phyloP scores from a whole-genome alignment of 2,797 vertebrate species.

The Valencia hispanica region DNA sequence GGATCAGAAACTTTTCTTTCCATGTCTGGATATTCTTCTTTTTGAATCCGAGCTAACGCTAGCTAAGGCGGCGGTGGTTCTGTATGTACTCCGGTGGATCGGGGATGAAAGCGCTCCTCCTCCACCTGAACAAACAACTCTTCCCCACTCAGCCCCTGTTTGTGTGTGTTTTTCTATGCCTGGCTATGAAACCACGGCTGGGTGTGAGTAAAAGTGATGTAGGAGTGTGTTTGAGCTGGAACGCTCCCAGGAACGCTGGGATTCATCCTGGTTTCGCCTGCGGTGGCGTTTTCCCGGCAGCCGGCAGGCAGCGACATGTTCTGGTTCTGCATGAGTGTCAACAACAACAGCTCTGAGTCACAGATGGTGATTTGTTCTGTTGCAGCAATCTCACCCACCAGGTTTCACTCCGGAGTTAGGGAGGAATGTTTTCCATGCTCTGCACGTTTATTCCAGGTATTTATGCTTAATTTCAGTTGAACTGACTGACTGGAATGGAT shows the following conservation, averaged over 20 bases:
- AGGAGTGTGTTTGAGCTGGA: constrained; percentile 12
- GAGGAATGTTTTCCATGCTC: not conserved
- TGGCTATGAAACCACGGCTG: not conserved
- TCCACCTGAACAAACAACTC: constrained; percentile 21
- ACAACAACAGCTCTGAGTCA: not conserved
- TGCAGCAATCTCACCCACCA: too few relatives aligned
- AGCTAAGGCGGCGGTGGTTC: too few relatives aligned
- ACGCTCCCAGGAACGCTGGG: not conserved
- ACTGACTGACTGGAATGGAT: too few relatives aligned
- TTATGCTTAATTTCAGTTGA: not conserved
- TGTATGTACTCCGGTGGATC: not conserved
- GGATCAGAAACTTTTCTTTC: too few relatives aligned
- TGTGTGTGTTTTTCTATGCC: not conserved
- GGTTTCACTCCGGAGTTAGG: not conserved
- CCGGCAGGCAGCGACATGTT: constrained; percentile 2
- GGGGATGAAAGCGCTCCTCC: constrained; percentile 1
- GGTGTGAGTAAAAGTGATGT: not conserved
- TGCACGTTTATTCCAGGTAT: not conserved
- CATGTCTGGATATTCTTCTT: not conserved
- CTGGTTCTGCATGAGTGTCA: not conserved
- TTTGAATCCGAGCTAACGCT: too few relatives aligned
- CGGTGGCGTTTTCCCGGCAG: constrained; percentile 2
- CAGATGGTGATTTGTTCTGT: not conserved
- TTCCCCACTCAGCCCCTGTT: not conserved
- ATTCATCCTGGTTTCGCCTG: constrained; percentile 2